A percentile compares a stretch with the other conserved stretches of the same genome.
Conservation (phyloP, 2,888 invertebrate genomes). For the Sericinus montela region DNA sequence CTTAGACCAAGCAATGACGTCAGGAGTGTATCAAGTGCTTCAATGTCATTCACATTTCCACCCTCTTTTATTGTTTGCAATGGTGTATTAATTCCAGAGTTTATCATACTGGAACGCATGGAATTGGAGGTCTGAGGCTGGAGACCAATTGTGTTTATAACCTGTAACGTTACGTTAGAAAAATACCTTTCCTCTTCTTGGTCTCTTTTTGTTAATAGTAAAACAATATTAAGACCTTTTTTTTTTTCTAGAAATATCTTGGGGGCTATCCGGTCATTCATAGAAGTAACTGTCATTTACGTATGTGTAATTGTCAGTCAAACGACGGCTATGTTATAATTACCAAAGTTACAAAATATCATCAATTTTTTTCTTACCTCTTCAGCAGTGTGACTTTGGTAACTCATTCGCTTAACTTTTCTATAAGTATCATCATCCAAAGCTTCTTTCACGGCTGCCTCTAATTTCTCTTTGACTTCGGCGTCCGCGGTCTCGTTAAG, state of each 20-base stretch:
- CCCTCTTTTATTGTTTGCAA: conserved; percentile 28
- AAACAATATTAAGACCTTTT: no score
- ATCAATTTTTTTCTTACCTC: conserved; percentile 65
- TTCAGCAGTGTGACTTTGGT: conserved; percentile 83
- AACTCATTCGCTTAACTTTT: conserved; percentile 85
- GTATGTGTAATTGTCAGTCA: no score
- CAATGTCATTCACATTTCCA: conserved; percentile 79
- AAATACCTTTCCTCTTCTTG: no score
- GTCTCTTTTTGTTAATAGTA: no score
- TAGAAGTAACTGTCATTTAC: no score
- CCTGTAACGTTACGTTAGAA: conserved; percentile 47
- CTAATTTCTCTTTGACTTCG: conserved; percentile 80
- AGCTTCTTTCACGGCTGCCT: conserved; percentile 83
- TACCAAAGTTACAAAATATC: no score
- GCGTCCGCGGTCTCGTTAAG: conserved; percentile 58
- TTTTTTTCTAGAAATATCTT: no score
- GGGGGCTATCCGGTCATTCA: no score
- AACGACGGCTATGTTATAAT: no score
- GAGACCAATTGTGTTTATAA: conserved; percentile 56
- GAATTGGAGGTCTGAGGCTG: conserved; percentile 50
- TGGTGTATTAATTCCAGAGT: conserved; percentile 52
- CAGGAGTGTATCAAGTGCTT: conserved; percentile 81
- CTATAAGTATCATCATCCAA: conserved; percentile 84
- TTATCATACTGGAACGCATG: conserved; percentile 45
- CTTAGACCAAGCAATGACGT: conserved; percentile 79